These are phyloP conservation scores for Rhegmatorhina hoffmannsi DNA, from an alignment of 2,113 vertebrate genomes.

Conservation along the genomic window DNA sequence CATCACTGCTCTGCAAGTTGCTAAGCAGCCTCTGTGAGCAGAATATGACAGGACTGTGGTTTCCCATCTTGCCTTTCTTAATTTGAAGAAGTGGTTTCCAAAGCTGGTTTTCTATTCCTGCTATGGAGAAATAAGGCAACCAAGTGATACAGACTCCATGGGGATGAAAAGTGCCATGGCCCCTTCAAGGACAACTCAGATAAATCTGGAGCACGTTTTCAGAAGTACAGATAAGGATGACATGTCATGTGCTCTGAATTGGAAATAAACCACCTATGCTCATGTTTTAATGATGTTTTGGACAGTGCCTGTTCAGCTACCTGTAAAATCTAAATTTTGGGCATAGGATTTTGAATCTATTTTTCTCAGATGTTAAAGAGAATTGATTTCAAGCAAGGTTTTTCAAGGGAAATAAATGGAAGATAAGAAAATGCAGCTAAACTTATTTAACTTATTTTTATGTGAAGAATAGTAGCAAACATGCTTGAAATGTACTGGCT, in stretches of 20 bases:
- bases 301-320: background rate
- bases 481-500: slow-evolving; percentile 67
- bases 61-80: background rate
- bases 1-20: background rate
- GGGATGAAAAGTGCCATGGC: background rate
- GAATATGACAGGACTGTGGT: background rate
- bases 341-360: background rate
- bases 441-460: background rate
- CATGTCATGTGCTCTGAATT: background rate
- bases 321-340: background rate
- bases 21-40: background rate
- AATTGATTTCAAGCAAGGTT: background rate
- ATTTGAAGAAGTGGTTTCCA: background rate
- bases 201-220: background rate
- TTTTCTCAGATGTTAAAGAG: slow-evolving; percentile 20
- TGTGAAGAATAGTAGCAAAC: slow-evolving; percentile 36
- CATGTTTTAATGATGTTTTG: background rate
- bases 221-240: background rate
- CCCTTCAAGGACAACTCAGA: background rate
- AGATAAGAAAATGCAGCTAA: slow-evolving; percentile 47
- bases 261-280: background rate
- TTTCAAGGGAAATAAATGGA: slow-evolving; percentile 17
- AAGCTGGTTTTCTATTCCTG: background rate
- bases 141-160: background rate
- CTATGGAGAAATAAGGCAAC: slow-evolving; percentile 26